Evolutionary conservation across 2,113 vertebrate species (phyloP), one percentile per base, ranked within the genome.

Genomic region (Amazona guildingii): DNA sequence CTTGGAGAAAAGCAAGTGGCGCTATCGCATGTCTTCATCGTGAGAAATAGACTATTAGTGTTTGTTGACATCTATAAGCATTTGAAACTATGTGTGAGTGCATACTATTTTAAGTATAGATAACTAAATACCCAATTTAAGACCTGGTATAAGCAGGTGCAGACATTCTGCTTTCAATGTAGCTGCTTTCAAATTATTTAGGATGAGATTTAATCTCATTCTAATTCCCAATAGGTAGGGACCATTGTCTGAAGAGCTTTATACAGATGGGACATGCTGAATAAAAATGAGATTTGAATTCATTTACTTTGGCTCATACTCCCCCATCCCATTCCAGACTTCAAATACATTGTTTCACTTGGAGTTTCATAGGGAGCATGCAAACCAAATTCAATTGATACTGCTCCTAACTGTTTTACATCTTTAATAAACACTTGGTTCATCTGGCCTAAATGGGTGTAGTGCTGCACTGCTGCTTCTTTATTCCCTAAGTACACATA

Each of bases 1-100:
- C n/a, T 41, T 33, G 70, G 21, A 46, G 15, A 4, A 57, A 9
- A 86, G 5, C 59, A 54, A 24, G 4, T 33, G 51, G 13, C 18
- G 0, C 28, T n/a, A 0, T 44, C 9, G 5, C 39, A 54, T 2
- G 0, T 39, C 33, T 46, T 41, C 7, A 6, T 39, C 3, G 0
- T 25, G 61, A 66, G 55, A 76, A 90, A 27, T 17, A 63, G 49
- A 11, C 55, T 70, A 1, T 44, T 63, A 68, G 11, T 46, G 11
- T 77, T 54, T 88, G 39, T 35, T 81, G 25, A 7, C 6, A 6
- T 88, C 48, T 90, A 25, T 24, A 61, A 46, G 72, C 11, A 55
- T 64, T 39, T 73, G 49, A 44, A 85, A 48, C 64, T 37, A 33
- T 51, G 5, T 72, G 27, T 41, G 8, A 70, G 54, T 51, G 7